phyloP scores from a whole-genome alignment of 2,797 vertebrate genomes.

The Syngnathus acus region DNA sequence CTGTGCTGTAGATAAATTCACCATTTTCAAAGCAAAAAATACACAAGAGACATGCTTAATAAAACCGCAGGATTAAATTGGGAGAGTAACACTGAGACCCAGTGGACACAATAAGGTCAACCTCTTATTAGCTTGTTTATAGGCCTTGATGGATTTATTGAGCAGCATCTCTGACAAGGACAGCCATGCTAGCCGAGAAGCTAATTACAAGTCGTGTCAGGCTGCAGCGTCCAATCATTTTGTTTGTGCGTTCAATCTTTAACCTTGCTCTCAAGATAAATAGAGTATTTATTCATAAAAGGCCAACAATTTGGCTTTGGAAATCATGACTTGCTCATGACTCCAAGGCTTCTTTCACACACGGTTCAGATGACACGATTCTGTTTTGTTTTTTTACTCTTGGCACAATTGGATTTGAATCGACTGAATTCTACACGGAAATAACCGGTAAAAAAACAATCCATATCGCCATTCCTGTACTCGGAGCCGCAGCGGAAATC shows the following conservation, averaged over 20 bases:
- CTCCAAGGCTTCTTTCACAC: neutral
- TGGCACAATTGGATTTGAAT: neutral
- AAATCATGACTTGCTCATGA: neutral
- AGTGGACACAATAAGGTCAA: conserved; percentile 10
- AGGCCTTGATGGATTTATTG: conserved; percentile 25
- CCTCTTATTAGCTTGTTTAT: conserved; percentile 15
- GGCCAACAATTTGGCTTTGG: neutral
- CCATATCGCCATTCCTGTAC: neutral
- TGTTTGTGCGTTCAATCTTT: neutral
- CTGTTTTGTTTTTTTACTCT: neutral
- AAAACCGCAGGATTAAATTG: neutral
- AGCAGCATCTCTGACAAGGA: conserved; percentile 15
- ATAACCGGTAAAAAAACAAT: neutral
- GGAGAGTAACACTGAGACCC: neutral
- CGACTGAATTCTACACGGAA: neutral
- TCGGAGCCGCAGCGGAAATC: neutral
- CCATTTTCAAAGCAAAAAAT: neutral
- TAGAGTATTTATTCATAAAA: neutral
- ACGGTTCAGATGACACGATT: neutral
- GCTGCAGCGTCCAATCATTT: conserved; percentile 3
- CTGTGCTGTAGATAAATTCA: conserved; percentile 28
- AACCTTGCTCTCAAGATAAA: neutral
- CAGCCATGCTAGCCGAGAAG: neutral
- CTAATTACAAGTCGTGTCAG: conserved; percentile 11
- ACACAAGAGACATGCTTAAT: conserved; percentile 2